These are phyloP conservation scores for Callyntrura sp. DNA, from an alignment of 2,888 invertebrate genomes.

Conservation along the genomic window DNA sequence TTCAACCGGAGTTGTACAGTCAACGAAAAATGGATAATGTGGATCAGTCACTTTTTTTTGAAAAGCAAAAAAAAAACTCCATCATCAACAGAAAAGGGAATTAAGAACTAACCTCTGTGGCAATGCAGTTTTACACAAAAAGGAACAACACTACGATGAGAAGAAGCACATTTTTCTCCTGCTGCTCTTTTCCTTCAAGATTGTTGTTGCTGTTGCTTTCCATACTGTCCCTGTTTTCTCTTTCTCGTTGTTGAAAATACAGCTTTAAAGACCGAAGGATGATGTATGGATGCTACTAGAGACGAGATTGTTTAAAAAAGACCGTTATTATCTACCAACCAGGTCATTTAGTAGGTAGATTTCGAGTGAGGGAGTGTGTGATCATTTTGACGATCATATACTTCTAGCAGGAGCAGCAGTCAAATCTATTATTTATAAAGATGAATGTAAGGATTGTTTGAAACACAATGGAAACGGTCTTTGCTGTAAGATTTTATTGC, in stretches of 20 bases:
- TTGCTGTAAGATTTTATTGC: slow-evolving; percentile 62
- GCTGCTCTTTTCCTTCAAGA: neutral
- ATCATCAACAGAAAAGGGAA: slow-evolving; percentile 9
- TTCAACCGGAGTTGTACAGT: neutral
- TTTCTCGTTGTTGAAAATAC: slow-evolving; percentile 19
- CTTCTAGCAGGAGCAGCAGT: neutral
- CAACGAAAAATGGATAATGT: slow-evolving; percentile 1
- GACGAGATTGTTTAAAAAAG: too few species aligned
- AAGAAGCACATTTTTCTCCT: slow-evolving; percentile 23
- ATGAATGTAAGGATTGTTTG: slow-evolving; percentile 33
- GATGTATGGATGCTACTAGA: neutral
- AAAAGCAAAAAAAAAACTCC: neutral
- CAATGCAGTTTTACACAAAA: neutral
- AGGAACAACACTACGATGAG: neutral
- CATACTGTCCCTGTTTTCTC: neutral
- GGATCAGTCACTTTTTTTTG: slow-evolving; percentile 29
- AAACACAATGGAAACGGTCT: slow-evolving; percentile 4
- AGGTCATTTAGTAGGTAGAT: neutral
- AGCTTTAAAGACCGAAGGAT: neutral
- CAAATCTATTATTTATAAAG: slow-evolving; percentile 67
- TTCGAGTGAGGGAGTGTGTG: neutral
- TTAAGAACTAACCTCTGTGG: neutral
- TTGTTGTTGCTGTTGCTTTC: too few species aligned
- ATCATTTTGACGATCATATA: neutral
- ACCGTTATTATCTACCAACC: too few species aligned